Base-by-base conservation (phyloP, 2,888 invertebrate species). In the Drosophila fungiperda region DNA sequence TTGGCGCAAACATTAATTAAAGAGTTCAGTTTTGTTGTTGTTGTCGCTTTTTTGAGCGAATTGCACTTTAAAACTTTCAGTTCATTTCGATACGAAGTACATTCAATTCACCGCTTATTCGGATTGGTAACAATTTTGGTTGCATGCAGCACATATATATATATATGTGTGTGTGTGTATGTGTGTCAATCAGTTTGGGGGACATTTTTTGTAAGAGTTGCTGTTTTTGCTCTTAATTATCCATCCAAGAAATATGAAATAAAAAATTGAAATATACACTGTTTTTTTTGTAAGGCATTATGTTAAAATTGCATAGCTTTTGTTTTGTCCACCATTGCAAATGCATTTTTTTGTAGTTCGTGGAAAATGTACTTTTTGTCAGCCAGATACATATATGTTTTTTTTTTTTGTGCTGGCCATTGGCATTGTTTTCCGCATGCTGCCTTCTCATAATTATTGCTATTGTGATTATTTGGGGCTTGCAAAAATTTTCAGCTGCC, bases 401-500 rank as follows among this genome's bases (percentile, higher is more conserved):
- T 29, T 5, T 29, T 29, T 29, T 29, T 29, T 29, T 26, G 29
- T 52, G 20, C 12, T 32, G 54, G 23, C 17, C 6, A 17, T 68
- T 72, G 50, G n/a, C 49, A 29, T 42, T 68, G 58, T 20, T 33
- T 20, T 20, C n/a, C 5, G 49, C 49, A 23, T 29, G 49, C 29
- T 29, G 49, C 9, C 6, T 7, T n/a, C 26, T 38, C 38, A 38
- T 57, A 38, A 40, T 72, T 52, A 60, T 73, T 73, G 74, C 73
- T 67, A 77, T 80, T 78, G 66, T 74, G 71, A 81, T 78, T 79
- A 81, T 87, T 79, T 83, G 74, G 73, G 79, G 58, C 87, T 80
- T 78, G 80, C 71, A 82, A 80, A 82, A 80, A 82, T 80, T 83
- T 75, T 78, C 84, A 79, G 83, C 80, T 84, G 75, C 76, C 82